Conservation (phyloP, 2,797 vertebrate species). For the Bufotes viridis region DNA sequence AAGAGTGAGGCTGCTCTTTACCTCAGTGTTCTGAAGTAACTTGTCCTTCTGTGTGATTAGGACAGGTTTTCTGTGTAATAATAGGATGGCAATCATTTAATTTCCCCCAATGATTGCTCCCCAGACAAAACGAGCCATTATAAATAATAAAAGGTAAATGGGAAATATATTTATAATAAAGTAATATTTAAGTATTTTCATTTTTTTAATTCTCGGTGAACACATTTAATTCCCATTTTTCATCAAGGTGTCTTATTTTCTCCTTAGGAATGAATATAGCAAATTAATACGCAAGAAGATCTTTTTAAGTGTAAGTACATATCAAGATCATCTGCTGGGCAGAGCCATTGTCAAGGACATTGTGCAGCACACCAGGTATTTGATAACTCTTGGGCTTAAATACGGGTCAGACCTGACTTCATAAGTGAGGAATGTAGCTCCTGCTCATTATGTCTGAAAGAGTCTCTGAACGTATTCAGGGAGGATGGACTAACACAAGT, state of each 20-base stretch:
- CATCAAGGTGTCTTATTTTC: background rate
- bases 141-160: too few relatives aligned
- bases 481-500: conserved; percentile 1
- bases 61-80: too few relatives aligned
- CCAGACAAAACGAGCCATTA: too few relatives aligned
- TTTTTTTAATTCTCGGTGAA: too few relatives aligned
- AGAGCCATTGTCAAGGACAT: conserved; percentile 35
- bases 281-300: background rate
- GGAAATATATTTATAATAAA: too few relatives aligned
- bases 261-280: background rate
- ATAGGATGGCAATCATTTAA: too few relatives aligned
- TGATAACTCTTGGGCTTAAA: conserved; percentile 31
- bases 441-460: conserved; percentile 40
- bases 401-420: conserved; percentile 48
- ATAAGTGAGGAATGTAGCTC: conserved; percentile 41
- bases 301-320: background rate
- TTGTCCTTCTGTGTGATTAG: too few relatives aligned
- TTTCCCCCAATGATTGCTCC: too few relatives aligned
- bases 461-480: conserved; percentile 1
- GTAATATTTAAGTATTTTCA: too few relatives aligned
- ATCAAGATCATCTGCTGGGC: conserved; percentile 7
- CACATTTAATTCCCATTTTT: background rate
- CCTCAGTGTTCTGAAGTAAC: too few relatives aligned
- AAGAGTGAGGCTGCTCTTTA: too few relatives aligned
- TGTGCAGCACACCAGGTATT: conserved; percentile 52